phyloP scores from a whole-genome alignment of 1,140 invertebrate genomes.

The Trachymyrmex cornetzi region DNA sequence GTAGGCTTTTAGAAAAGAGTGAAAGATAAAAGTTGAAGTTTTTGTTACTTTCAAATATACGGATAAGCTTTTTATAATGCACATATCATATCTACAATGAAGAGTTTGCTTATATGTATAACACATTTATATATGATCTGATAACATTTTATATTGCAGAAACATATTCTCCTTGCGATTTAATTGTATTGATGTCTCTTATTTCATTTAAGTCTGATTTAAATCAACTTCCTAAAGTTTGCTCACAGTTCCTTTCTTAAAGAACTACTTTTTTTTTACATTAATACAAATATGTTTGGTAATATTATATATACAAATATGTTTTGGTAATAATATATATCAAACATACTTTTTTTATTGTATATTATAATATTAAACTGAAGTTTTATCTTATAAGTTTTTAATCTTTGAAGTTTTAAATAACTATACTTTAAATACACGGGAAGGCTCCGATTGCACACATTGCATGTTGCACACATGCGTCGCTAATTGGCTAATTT shows the following conservation, averaged over 20 bases:
- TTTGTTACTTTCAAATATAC: slow-evolving; percentile 33
- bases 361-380: neutral
- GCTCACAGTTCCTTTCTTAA: slow-evolving; percentile 10
- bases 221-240: slow-evolving; percentile 58
- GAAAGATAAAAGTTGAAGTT: slow-evolving; percentile 28
- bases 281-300: slow-evolving; percentile 5
- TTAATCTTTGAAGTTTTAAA: slow-evolving; percentile 20
- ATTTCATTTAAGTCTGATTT: slow-evolving; percentile 41
- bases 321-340: neutral
- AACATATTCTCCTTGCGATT: slow-evolving; percentile 23
- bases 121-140: slow-evolving; percentile 24
- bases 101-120: slow-evolving; percentile 46
- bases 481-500: too few relatives aligned
- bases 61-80: slow-evolving; percentile 57
- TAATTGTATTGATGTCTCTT: slow-evolving; percentile 8
- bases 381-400: slow-evolving; percentile 5
- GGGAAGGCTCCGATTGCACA: too few relatives aligned
- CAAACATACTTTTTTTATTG: neutral
- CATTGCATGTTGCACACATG: too few relatives aligned
- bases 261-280: neutral
- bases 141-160: slow-evolving; percentile 38
- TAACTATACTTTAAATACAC: neutral
- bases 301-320: neutral
- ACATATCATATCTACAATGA: slow-evolving; percentile 46
- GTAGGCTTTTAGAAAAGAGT: neutral